Conservation (phyloP, 2,113 vertebrate species). For the Neogale vison region DNA sequence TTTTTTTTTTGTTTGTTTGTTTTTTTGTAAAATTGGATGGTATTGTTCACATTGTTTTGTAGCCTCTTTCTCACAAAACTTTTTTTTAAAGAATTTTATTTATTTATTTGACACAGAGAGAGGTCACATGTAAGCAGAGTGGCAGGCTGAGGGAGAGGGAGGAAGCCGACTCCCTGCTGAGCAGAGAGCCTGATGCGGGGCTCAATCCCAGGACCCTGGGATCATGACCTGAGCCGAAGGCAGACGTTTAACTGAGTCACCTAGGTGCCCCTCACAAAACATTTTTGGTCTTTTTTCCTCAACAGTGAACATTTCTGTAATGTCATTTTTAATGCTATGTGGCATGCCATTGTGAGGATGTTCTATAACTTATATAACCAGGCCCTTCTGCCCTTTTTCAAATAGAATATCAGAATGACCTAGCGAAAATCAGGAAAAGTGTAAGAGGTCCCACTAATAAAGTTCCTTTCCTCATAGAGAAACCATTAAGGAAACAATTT, state of each 20-base stretch:
- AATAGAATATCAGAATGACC: neutral
- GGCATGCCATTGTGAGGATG: neutral
- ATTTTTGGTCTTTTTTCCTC: neutral
- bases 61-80: neutral
- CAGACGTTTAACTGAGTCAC: too few relatives aligned
- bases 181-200: too few relatives aligned
- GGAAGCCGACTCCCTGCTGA: too few relatives aligned
- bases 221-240: too few relatives aligned
- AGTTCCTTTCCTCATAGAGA: neutral
- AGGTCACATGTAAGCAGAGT: too few relatives aligned
- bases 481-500: slow-evolving; percentile 1
- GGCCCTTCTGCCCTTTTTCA: neutral
- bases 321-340: slow-evolving; percentile 24
- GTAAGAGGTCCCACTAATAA: neutral
- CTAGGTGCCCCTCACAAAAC: neutral
- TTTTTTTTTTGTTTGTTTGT: too few relatives aligned
- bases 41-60: neutral
- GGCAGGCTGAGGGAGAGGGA: too few relatives aligned
- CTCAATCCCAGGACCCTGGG: too few relatives aligned
- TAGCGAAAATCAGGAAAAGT: neutral
- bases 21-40: neutral
- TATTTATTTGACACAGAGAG: too few relatives aligned
- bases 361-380: neutral
- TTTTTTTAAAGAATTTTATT: too few relatives aligned
- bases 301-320: neutral